Evolutionary conservation across 2,888 invertebrate species (phyloP), one percentile per base, ranked within the genome.

Genomic region (Crocallis elinguaria): DNA sequence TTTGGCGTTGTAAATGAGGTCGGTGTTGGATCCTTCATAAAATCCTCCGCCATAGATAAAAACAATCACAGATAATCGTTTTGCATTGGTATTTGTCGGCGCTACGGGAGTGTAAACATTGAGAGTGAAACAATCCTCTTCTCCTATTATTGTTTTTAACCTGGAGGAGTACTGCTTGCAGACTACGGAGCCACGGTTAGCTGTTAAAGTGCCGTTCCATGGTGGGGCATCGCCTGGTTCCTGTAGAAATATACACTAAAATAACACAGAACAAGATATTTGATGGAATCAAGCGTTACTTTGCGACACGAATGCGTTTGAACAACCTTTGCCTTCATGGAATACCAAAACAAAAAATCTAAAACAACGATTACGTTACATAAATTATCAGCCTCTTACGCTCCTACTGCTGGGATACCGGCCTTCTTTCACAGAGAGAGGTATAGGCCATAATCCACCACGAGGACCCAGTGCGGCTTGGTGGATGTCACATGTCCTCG

Each of bases 11-110:
- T 75, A 77, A 21, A 71, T 19, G 0, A 62, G 52, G 9, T 71
- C 57, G 13, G 70, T 66, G 48, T 78, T 79, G 19, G 72, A 75
- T 16, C 81, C 80, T 4, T 45, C 62, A 12, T 64, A 60, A 41
- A 71, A 79, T 9, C 66, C 77, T n/a, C 80, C 81, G 4, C 82
- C 81, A 46, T 70, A 73, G 33, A 83, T 66, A 44, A 72, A 80
- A 2, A 81, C 67, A 63, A 83, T 77, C 0, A 82, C 82, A 7
- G 80, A 66, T 17, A 72, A 55, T 1, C 63, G 62, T 13, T 54
- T 32, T 17, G 48, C 35, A 0, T 30, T 32, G 84, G 0, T 14
- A n/a, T 33, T 12, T 1, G 14, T 14, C 11, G 43, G 88, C 86
- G 56, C 82, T 33, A 43, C 11, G 80, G 82, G 79, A 2, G 77